Conservation (phyloP, 2,888 invertebrate species). For the Taphrorychus bicolor region DNA sequence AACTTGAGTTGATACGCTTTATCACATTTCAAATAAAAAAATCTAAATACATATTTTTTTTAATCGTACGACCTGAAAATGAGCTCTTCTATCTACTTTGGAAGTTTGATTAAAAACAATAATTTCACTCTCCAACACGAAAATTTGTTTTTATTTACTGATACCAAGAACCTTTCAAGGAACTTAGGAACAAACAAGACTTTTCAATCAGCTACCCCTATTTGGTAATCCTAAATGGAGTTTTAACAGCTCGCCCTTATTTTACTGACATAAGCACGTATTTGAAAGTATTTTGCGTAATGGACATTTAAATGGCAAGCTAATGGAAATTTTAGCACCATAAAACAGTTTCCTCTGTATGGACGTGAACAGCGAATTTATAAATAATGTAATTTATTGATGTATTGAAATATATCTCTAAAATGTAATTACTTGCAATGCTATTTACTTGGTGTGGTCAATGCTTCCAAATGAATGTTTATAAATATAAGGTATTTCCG, state of each 20-base stretch:
- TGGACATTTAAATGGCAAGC: background rate
- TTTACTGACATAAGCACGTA: background rate
- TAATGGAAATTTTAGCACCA: constrained; percentile 1
- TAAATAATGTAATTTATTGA: background rate
- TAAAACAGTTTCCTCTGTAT: background rate
- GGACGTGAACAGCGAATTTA: background rate
- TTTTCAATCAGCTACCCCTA: background rate
- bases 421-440: too few relatives aligned
- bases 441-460: too few relatives aligned
- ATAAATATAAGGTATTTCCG: too few relatives aligned
- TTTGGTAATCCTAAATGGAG: background rate
- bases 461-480: too few relatives aligned
- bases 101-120: background rate
- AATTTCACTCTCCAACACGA: background rate
- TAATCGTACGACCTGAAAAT: too few relatives aligned
- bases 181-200: background rate
- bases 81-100: too few relatives aligned
- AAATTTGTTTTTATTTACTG: background rate
- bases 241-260: background rate
- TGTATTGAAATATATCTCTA: too few relatives aligned
- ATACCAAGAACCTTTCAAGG: background rate
- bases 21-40: too few relatives aligned
- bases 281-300: constrained; percentile 1
- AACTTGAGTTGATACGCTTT: too few relatives aligned
- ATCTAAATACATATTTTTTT: too few relatives aligned